These are phyloP conservation scores for Prenolepis imparis DNA, from an alignment of 2,888 invertebrate species.

Conservation along the genomic window DNA sequence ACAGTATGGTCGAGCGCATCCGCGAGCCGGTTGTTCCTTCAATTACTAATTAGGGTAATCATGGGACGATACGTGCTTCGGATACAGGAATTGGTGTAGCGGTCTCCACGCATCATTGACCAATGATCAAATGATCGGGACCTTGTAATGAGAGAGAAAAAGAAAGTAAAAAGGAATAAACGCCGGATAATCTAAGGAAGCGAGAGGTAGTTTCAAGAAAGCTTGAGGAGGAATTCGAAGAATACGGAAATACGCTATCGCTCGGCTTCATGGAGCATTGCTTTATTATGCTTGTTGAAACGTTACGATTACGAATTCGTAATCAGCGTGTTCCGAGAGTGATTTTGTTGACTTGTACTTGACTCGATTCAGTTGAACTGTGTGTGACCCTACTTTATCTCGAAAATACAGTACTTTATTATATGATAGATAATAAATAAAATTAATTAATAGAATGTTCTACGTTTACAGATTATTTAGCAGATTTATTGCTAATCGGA, in stretches of 20 bases:
- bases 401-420: conserved; percentile 39
- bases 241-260: conserved; percentile 16
- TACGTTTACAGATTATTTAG: conserved; percentile 40
- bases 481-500: conserved; percentile 21
- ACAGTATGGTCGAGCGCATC: conserved; percentile 61
- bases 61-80: conserved; percentile 68
- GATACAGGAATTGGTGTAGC: conserved; percentile 68
- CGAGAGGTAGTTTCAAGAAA: conserved; percentile 21
- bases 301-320: conserved; percentile 8
- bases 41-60: conserved; percentile 78
- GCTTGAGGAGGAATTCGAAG: neutral
- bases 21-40: conserved; percentile 64
- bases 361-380: conserved; percentile 24
- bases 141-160: conserved; percentile 27
- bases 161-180: conserved; percentile 15
- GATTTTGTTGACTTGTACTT: conserved; percentile 2
- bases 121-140: conserved; percentile 49
- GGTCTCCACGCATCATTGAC: conserved; percentile 74
- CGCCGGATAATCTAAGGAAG: neutral
- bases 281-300: conserved; percentile 14
- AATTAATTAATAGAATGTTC: conserved; percentile 58
- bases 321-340: conserved; percentile 16
- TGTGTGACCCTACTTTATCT: conserved; percentile 33
- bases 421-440: conserved; percentile 51
- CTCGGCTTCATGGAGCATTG: neutral